Conservation (phyloP, 2,113 vertebrate species). For the Paedocypris sp. region DNA sequence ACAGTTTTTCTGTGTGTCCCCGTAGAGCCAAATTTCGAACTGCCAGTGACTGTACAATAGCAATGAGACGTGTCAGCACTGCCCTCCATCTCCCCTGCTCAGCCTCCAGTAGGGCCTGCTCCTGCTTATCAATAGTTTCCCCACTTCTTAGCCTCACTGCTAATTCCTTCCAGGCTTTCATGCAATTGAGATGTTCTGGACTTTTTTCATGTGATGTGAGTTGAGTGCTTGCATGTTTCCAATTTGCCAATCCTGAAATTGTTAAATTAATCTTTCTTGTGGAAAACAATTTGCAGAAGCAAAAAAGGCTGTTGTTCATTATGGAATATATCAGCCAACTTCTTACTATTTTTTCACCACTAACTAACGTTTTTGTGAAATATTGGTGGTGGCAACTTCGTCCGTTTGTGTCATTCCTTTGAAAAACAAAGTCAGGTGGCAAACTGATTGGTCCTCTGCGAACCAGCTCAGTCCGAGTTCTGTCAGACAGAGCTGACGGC, state of each 20-base stretch:
- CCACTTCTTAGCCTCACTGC: constrained; percentile 23
- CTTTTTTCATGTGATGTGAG: constrained; percentile 22
- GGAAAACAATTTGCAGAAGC: constrained; percentile 31
- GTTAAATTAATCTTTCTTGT: constrained; percentile 13
- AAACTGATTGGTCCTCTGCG: background rate
- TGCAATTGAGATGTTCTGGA: constrained; percentile 21
- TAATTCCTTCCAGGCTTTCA: constrained; percentile 31
- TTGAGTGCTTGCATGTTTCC: constrained; percentile 13
- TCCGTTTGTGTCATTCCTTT: background rate
- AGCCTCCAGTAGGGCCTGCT: constrained; percentile 16
- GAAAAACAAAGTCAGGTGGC: background rate
- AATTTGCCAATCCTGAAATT: constrained; percentile 11
- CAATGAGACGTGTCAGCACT: constrained; percentile 9
- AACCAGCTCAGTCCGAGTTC: background rate
- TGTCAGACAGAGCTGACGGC: background rate
- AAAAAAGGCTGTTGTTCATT: constrained; percentile 24
- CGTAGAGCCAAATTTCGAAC: constrained; percentile 20
- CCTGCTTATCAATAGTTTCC: constrained; percentile 7
- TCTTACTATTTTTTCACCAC: background rate
- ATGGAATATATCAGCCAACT: constrained; percentile 7
- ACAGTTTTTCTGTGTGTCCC: constrained; percentile 26
- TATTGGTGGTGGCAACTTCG: background rate
- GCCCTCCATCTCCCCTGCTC: constrained; percentile 20
- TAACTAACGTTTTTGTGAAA: too few relatives aligned
- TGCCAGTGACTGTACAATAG: constrained; percentile 24